Evolutionary conservation across 2,888 invertebrate genomes (phyloP), one percentile per base, ranked within the genome.

Genomic region (Drosophila pegasa): DNA sequence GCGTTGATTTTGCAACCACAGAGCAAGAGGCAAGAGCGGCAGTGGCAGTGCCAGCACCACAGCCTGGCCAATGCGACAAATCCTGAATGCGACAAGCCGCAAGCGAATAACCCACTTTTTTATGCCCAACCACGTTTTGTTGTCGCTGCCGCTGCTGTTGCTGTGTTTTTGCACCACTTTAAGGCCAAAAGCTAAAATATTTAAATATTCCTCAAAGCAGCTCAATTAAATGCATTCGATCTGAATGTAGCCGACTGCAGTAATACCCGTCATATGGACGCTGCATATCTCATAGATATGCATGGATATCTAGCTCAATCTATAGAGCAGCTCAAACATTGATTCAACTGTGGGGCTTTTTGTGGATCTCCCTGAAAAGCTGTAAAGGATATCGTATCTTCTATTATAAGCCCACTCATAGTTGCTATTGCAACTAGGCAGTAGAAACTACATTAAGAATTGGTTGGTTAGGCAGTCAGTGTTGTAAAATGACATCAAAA

Each of bases 1-100:
- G 63, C 76, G 74, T 70, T 78, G 76, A 76, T 78, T 76, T 78
- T 66, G 50, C 57, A 62, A 63, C 76, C 76, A 62, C 75, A 71
- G 41, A 47, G 48, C 68, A 58, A n/a, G 33, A 27, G 43, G 25
- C 18, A 22, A 10, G n/a, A 35, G 31, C 16, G 7, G 27, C 27
- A 45, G 27, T 1, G 16, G 45, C 45, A 7, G 18, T 0, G 47
- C 16, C 27, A 48, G 31, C 29, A 7, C 16, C 45, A 45, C 45
- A 45, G 45, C 29, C 47, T 27, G 47, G 35, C 35, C 50, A 33
- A 50, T 50, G 50, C 50, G 50, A 33, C 50, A 50, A 48, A 35
- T 50, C 35, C 35, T 50, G 50, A 50, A 33, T 50, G 50, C 50
- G 50, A 50, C 50, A 50, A 50, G 50, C 50, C 50, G 22, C 50